phyloP scores from a whole-genome alignment of 64 coral and sea anemone species.

The Montipora foliosa region DNA sequence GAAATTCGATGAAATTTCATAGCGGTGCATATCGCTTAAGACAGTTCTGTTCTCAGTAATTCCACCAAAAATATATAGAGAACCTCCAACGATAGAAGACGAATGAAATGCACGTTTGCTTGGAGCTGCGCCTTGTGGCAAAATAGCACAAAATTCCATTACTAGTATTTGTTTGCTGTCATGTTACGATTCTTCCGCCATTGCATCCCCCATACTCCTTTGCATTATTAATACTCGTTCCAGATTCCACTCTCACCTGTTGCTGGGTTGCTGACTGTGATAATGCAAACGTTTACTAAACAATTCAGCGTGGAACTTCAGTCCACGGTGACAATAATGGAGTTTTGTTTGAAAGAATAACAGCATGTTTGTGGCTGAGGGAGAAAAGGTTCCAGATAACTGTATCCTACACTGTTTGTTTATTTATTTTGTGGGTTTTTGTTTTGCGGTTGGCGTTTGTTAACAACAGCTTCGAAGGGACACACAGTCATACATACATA shows the following conservation, averaged over 20 bases:
- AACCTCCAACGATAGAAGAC: slow-evolving; percentile 70
- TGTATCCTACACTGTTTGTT: slow-evolving; percentile 56
- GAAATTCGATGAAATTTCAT: slow-evolving; percentile 58
- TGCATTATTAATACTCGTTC: background rate
- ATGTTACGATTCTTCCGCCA: slow-evolving; percentile 53
- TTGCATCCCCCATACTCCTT: slow-evolving; percentile 27
- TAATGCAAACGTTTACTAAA: slow-evolving; percentile 3
- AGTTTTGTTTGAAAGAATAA: slow-evolving; percentile 6
- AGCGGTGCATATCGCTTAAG: slow-evolving; percentile 72
- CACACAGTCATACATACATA: too few species aligned
- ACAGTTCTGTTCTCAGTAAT: slow-evolving; percentile 76
- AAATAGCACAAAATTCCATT: slow-evolving; percentile 70
- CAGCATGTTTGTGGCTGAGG: slow-evolving; percentile 66
- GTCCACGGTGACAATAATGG: background rate
- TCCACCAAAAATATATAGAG: slow-evolving; percentile 93
- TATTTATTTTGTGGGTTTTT: background rate
- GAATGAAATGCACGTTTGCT: slow-evolving; percentile 88
- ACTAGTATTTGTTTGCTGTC: background rate
- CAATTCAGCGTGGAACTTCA: background rate
- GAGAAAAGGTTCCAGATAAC: slow-evolving; percentile 67
- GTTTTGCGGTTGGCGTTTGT: background rate
- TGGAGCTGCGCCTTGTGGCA: slow-evolving; percentile 16
- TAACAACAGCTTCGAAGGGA: slow-evolving; percentile 7
- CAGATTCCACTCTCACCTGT: slow-evolving; percentile 43
- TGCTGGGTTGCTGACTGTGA: background rate